Conservation (phyloP, 2,888 invertebrate species). For the Thera britannica region DNA sequence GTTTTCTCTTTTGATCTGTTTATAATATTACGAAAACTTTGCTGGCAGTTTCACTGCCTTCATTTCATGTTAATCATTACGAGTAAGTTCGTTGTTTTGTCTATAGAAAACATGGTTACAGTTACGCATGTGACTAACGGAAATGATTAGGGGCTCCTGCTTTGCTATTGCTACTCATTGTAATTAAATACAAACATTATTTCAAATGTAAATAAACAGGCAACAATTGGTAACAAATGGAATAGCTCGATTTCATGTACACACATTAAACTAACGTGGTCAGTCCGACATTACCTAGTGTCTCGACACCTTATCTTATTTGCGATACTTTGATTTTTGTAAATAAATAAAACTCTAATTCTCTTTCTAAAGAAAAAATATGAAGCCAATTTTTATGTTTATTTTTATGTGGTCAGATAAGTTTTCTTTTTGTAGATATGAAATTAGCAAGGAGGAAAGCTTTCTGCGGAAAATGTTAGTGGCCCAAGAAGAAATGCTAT, state of each 20-base stretch:
- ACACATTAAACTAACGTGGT: background rate
- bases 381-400: background rate
- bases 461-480: slow-evolving; percentile 18
- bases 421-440: background rate
- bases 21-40: background rate
- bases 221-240: slow-evolving; percentile 12
- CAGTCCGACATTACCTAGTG: background rate
- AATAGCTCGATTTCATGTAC: slow-evolving; percentile 3
- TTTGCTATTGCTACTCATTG: slow-evolving; percentile 20
- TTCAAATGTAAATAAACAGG: slow-evolving; percentile 24
- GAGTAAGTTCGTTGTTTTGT: background rate
- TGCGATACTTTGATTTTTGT: background rate
- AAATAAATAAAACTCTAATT: background rate
- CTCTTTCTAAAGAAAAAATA: background rate
- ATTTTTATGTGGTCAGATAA: background rate
- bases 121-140: slow-evolving; percentile 5
- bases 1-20: background rate
- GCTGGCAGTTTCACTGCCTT: background rate
- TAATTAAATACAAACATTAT: slow-evolving; percentile 35
- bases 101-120: slow-evolving; percentile 10
- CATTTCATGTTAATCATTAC: background rate
- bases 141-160: slow-evolving; percentile 19
- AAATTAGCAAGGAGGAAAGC: slow-evolving; percentile 14
- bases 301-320: background rate
- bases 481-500: slow-evolving; percentile 13